Evolutionary conservation across 1,140 invertebrate genomes (phyloP), one percentile per base, ranked within the genome.

Genomic region (Drosophila asahinai): DNA sequence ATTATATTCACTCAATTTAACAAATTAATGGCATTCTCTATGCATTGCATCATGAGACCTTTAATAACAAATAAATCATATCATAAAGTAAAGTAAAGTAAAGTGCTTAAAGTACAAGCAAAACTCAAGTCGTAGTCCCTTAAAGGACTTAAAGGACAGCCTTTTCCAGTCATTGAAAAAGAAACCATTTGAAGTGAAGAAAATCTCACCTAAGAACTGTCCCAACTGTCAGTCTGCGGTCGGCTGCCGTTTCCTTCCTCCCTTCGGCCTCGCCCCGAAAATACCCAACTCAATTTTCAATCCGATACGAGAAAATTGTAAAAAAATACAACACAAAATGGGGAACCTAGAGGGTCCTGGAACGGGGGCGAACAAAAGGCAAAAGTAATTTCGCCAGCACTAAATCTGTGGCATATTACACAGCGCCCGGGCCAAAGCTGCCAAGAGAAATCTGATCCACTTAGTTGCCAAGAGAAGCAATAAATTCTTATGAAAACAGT

Each of bases 401-500:
- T 80, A 80, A 80, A 80, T 80, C 77, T 80, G 77, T 61, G 78
- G 67, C 77, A 80, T 80, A 80, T 73, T 80, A 80, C 77, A 80
- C 47, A 51, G 78, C 25, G 72, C 58, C 52, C 75, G 38, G 66
- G 73, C 75, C 30, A 58, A 25, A 43, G 65, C 59, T 49, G 57
- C 40, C 45, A 62, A 48, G 59, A 71, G 65, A 76, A 80, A 83
- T 77, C 83, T 79, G 80, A 87, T 83, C 75, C 70, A 87, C 80
- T 87, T 80, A 83, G 70, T 77, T 86, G 65, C 57, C 64, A 61
- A 60, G 38, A 66, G 43, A 74, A 61, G 73, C 80, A 83, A 86
- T 86, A 86, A 86, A 86, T 86, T 87, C 82, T 54, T 71, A 81
- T 63, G 62, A 78, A 86, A 84, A 77, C 77, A 62, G 80, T 66